Conservation (phyloP, 2,797 vertebrate genomes). For the Malurus splendens region DNA sequence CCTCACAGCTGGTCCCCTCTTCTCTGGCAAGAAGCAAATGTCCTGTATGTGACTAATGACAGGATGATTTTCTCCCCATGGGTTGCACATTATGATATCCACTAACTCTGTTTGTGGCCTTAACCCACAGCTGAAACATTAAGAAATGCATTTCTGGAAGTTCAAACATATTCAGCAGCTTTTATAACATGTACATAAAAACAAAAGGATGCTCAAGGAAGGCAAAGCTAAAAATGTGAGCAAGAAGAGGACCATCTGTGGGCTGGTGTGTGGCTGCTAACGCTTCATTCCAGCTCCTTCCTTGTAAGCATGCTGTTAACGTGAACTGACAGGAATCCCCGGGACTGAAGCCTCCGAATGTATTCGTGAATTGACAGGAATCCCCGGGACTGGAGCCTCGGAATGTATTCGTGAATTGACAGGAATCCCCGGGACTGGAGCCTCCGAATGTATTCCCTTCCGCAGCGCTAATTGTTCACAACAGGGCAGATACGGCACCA, state of each 20-base stretch:
- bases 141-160: background rate
- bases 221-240: background rate
- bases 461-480: background rate
- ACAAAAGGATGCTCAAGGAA: background rate
- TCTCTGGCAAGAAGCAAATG: background rate
- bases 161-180: background rate
- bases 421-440: background rate
- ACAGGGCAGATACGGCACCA: background rate
- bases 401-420: background rate
- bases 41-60: background rate
- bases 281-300: background rate
- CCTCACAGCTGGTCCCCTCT: background rate
- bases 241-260: background rate
- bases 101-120: background rate
- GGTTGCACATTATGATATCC: background rate
- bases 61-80: background rate
- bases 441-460: background rate
- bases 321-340: constrained; percentile 12
- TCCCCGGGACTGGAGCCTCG: background rate
- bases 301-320: background rate
- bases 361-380: constrained; percentile 18
- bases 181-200: background rate
- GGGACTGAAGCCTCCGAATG: background rate
- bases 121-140: background rate
- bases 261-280: background rate